These are phyloP conservation scores for Elaeidobius kamerunicus DNA, from an alignment of 2,888 invertebrate genomes.

Conservation along the genomic window DNA sequence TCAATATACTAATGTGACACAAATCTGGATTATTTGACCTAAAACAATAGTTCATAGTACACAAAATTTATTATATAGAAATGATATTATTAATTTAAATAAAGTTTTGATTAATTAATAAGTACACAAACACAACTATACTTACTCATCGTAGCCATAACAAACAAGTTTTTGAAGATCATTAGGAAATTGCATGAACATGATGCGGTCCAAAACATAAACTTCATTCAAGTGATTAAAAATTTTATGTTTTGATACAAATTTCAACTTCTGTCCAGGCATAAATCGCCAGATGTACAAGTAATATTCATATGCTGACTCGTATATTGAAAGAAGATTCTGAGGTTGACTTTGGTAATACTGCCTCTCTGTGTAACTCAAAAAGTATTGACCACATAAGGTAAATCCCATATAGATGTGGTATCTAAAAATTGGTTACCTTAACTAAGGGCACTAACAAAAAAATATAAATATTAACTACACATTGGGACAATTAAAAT, in stretches of 20 bases:
- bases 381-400: conserved; percentile 88
- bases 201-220: conserved; percentile 54
- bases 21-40: conserved; percentile 49
- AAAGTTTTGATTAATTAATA: no score
- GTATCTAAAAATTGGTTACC: conserved; percentile 71
- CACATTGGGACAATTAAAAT: no score
- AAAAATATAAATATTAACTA: no score
- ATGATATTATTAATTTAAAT: no score
- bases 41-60: no score
- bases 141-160: conserved; percentile 63
- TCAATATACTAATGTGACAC: conserved; percentile 65
- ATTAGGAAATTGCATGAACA: conserved; percentile 69
- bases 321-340: conserved; percentile 26
- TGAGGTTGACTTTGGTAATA: conserved; percentile 34
- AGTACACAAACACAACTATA: conserved; percentile 27
- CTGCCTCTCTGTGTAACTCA: conserved; percentile 68
- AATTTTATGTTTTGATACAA: conserved; percentile 47
- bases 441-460: no score
- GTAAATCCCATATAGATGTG: conserved; percentile 94
- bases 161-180: conserved; percentile 64
- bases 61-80: no score
- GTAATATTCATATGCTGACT: conserved; percentile 45
- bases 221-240: conserved; percentile 46
- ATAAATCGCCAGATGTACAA: conserved; percentile 48
- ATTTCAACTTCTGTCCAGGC: conserved; percentile 45